Conservation (phyloP, 1,140 invertebrate genomes). For the Leptestheria dahalacensis region DNA sequence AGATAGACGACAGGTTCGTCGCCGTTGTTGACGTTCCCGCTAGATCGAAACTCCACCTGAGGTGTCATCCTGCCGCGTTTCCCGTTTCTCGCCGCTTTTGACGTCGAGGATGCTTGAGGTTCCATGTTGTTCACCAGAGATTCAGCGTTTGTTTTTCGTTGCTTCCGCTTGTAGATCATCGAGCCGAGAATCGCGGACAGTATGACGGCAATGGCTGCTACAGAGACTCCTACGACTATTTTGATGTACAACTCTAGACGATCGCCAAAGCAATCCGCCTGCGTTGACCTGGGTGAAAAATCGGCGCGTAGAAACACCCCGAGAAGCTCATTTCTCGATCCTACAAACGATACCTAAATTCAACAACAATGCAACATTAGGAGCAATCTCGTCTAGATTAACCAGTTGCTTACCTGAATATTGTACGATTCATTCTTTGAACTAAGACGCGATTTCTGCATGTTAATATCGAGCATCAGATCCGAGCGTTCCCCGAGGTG, state of each 20-base stretch:
- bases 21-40: neutral
- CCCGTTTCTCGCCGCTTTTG: neutral
- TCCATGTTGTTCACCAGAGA: neutral
- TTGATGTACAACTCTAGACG: neutral
- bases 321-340: neutral
- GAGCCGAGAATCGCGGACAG: neutral
- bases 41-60: neutral
- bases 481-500: neutral
- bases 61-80: neutral
- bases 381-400: no score
- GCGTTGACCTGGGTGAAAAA: neutral
- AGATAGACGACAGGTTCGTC: neutral
- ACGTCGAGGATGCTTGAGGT: neutral
- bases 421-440: neutral
- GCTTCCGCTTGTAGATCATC: neutral
- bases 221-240: neutral
- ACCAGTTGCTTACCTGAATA: no score
- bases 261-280: neutral
- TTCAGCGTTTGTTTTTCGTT: neutral
- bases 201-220: neutral
- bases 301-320: neutral
- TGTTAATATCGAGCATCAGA: neutral
- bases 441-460: neutral
- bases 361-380: no score
- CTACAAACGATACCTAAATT: neutral